Conservation (phyloP, 2,113 vertebrate genomes). For the Vulpes lagopus region DNA sequence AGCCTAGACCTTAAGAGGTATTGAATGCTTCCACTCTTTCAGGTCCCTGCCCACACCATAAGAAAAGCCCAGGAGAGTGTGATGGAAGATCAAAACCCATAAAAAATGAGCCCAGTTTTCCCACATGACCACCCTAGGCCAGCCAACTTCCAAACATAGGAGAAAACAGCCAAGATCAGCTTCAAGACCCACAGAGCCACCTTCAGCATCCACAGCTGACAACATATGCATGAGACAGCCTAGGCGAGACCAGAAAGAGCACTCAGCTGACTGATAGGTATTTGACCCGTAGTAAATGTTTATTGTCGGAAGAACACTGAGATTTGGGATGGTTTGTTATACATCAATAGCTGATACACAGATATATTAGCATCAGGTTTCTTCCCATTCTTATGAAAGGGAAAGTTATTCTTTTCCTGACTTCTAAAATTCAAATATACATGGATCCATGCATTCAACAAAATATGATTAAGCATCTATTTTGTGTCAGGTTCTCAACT, state of each 20-base stretch:
- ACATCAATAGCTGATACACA: neutral
- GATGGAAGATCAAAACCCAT: neutral
- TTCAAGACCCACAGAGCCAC: neutral
- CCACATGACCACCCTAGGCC: neutral
- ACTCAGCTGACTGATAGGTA: neutral
- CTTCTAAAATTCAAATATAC: constrained; percentile 24
- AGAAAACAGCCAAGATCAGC: neutral
- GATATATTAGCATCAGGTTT: neutral
- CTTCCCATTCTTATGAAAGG: neutral
- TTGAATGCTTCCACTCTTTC: neutral
- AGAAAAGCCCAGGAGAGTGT: neutral
- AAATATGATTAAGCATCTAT: neutral
- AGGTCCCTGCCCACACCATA: neutral
- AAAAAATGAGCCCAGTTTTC: neutral
- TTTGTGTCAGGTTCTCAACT: neutral
- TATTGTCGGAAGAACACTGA: neutral
- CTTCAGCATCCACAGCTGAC: neutral
- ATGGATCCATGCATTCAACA: neutral
- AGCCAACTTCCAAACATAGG: neutral
- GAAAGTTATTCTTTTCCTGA: neutral
- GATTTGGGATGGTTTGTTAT: neutral
- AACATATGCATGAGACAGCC: neutral
- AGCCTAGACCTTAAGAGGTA: neutral
- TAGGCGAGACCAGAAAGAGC: neutral
- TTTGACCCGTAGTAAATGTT: neutral